Base-by-base conservation (phyloP, 1,140 invertebrate species). In the Rhysida immarginata region DNA sequence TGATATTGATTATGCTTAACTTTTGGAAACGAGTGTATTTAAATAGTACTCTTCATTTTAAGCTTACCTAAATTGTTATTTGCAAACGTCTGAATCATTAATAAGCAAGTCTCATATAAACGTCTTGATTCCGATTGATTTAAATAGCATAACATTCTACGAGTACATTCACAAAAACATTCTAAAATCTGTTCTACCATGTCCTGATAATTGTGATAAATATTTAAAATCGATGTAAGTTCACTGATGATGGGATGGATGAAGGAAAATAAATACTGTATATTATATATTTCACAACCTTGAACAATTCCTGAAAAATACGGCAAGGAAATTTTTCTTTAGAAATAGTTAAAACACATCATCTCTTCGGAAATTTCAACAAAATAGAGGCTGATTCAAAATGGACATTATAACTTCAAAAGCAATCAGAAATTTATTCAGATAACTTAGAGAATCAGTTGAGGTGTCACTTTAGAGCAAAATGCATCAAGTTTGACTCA, bases 191-290 rank as follows among this genome's bases (percentile, higher is more conserved):
- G 72, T 63, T 87, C 78, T 20, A 91, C 82, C 53, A 92, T 78
- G 55, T 82, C 77, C 49, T 83, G 81, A 70, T 87, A 89, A 71
- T 87, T 87, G 69, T 85, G 83, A 65, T 87, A 90, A 2, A 84
- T 63, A 53, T 76, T 80, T 23, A 89, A 64, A 24, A 89, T 70
- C 26, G 75, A 75, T 1, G 82, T 78, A 60, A 82, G 69, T 64
- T 84, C 79, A 16, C 74, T 70, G 53, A 88, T 63, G 18, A 85
- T 70, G 0, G 78, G 78, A 41, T 75, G 72, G 1, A 84, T 65
- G 64, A 82, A 79, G 56, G 75, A 69, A 66, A 82, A 85, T 5
- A 87, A 67, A 18, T 75, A 68, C 53, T 78, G 68, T 35, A 78
- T 74, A 41, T 78, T 78, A 11, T 74, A 65, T 25, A 78, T 74